Conservation (phyloP, 2,797 vertebrate species). For the Rhynchonycteris naso region DNA sequence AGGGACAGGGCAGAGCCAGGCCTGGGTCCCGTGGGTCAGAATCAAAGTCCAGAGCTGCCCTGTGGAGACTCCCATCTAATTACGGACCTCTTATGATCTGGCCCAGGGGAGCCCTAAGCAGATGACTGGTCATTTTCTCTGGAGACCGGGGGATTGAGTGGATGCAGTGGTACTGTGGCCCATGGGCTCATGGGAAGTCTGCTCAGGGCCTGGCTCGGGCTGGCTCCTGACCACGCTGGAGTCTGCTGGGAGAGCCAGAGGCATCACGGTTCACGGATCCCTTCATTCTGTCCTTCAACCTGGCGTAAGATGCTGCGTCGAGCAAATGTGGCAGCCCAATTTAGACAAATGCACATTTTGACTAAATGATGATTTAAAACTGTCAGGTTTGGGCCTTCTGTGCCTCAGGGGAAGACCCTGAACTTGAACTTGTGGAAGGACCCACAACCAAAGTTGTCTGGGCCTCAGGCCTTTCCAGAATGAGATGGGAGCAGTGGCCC, state of each 20-base stretch:
- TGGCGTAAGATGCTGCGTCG: neutral
- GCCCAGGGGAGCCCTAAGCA: neutral
- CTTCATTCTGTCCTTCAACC: neutral
- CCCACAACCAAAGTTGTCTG: neutral
- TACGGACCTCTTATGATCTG: neutral
- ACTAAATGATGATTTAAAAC: neutral
- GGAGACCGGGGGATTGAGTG: accelerated
- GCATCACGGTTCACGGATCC: accelerated
- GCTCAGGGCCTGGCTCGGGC: neutral
- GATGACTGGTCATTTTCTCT: neutral
- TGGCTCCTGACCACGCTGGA: neutral
- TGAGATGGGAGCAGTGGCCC: neutral
- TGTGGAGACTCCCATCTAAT: too few species aligned
- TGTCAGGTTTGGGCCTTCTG: neutral
- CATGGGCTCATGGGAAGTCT: neutral
- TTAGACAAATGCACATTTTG: neutral
- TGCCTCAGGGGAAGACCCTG: neutral
- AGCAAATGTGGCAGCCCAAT: neutral
- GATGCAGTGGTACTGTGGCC: neutral
- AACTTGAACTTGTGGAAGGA: neutral
- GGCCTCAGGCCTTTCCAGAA: neutral
- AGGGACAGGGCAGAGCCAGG: neutral
- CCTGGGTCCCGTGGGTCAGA: accelerated
- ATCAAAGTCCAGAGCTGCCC: neutral
- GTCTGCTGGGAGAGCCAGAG: neutral